Conservation (phyloP, 2,113 vertebrate genomes). For the Heteronetta atricapilla region DNA sequence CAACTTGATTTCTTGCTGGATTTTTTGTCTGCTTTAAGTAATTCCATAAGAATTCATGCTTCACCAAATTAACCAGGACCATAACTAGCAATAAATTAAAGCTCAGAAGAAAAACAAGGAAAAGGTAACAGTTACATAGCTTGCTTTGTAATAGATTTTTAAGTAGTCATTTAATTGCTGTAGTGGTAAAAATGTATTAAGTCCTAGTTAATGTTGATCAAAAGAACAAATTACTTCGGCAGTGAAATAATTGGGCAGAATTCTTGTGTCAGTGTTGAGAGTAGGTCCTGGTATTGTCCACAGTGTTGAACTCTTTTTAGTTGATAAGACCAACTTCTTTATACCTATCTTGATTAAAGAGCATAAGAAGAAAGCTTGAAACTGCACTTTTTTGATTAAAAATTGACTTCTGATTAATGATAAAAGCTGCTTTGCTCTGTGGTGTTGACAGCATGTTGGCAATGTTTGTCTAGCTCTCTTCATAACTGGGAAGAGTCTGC, state of each 20-base stretch:
- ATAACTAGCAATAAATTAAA: background rate
- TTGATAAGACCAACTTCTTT: background rate
- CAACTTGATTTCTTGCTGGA: background rate
- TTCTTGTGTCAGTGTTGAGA: background rate
- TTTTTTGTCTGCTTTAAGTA: background rate
- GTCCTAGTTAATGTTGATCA: background rate
- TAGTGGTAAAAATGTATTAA: background rate
- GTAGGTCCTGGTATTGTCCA: background rate
- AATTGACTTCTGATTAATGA: background rate
- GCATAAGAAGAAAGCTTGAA: background rate
- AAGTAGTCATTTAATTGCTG: background rate
- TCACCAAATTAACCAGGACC: background rate
- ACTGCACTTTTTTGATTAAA: background rate
- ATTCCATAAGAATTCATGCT: background rate
- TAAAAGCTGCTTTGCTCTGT: background rate
- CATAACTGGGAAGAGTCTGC: background rate
- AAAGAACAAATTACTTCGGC: background rate
- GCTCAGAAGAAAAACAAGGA: no score
- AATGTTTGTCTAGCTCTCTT: background rate
- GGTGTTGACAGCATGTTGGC: background rate
- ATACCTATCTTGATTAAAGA: background rate
- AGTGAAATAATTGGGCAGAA: background rate
- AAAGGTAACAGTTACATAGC: background rate
- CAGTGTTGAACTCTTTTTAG: background rate
- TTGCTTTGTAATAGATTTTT: background rate